Evolutionary conservation across 64 coral and sea anemone genomes (phyloP), one percentile per base, ranked within the genome.

Genomic region (Anthopleura sola): DNA sequence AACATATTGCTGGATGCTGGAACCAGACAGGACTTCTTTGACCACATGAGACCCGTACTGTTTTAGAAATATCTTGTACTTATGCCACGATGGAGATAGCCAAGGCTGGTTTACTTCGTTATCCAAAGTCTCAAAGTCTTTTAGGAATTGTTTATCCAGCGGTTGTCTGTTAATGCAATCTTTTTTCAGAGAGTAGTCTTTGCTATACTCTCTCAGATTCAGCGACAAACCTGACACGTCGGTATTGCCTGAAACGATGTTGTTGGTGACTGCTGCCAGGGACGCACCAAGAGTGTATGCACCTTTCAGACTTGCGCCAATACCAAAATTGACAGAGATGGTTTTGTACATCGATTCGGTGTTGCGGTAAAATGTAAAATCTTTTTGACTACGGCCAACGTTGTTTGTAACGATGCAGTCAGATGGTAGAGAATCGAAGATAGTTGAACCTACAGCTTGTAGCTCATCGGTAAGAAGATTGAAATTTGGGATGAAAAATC

Each of bases 41-140:
- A 93, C 75, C 0, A 89, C 75, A n/a, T 93, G 91, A 23, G 91
- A 93, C 32, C 86, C 86, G 26, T 88, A 71, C 8, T 44, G 85
- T 1, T 75, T 24, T 7, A 93, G 75, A 74, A 93, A 93, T 33
- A 23, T 13, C 7, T 75, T 23, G 80, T 89, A 93, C 26, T 60
- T 36, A 47, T 31, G 19, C 91, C 91, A 93, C 12, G 91, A 93
- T 37, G 24, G 62, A 15, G 9, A 3, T 0, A 28, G 6, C 91
- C 91, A 88, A 18, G 91, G 91, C 11, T 53, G 38, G 16, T 83
- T 33, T 9, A 93, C 57, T 19, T 69, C 11, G 36, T 37, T 55
- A 0, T 80, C 60, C 1, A 93, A 74, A 32, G 0, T 21, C n/a
- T 85, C 75, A 6, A 88, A 75, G 34, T 93, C 82, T 26, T 83